Evolutionary conservation across 92 coral and sea anemone genomes (phyloP), one percentile per base, ranked within the genome.

Genomic region (Scolanthus callimorphus): DNA sequence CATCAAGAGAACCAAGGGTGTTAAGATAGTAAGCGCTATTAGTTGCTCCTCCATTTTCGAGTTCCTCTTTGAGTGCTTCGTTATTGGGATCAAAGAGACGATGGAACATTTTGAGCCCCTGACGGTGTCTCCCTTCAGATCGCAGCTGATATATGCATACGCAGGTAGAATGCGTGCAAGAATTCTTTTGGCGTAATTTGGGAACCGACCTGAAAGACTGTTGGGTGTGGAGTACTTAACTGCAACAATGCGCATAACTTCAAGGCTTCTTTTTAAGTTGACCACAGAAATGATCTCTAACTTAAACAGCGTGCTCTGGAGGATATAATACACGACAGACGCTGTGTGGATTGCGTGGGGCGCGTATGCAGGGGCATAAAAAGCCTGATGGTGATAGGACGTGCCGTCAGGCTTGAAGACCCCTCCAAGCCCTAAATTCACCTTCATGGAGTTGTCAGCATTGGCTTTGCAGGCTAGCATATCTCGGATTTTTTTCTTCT

Each of bases 401-500:
- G 79, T 29, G 41, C 11, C 62, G 29, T 79, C 86, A n/a, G 86
- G 81, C 50, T 79, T 79, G 19, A 73, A 20, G 26, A 73, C 37
- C 3, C 81, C 86, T 1, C 34, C 79, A 6, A 79, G 39, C 0
- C 70, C 85, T 26, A 62, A 46, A 29, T 51, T 80, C 1, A 74
- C 39, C 1, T 51, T 39, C 20, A 80, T 4, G 4, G 69, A 67
- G 34, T 65, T 65, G 6, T 55, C 69, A 50, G 46, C 44, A 75
- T 78, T 70, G 22, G 31, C 44, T 31, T 44, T 56, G 49, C 57
- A 69, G 15, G 65, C 62, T n/a, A 50, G 44, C 76, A 80, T 79
- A 55, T 79, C 86, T 1, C 86, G 81, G 27, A 80, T 62, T 53
- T 69, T 78, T 31, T 80, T 80, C 59, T 67, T 55, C 25, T 20